Conservation (phyloP, 2,797 vertebrate species). For the Lycodopsis pacificus region DNA sequence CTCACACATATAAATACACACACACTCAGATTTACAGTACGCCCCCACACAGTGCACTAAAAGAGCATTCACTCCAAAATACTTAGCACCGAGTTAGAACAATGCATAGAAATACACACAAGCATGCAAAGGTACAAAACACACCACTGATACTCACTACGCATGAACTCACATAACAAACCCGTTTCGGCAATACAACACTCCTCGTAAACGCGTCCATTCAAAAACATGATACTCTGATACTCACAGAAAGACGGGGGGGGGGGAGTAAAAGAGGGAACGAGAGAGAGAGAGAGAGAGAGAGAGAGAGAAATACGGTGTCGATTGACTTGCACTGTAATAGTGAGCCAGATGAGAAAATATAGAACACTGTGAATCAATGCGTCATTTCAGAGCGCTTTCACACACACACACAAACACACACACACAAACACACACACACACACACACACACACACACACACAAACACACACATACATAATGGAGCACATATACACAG, state of each 20-base stretch:
- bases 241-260: constrained; percentile 51
- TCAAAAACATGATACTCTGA: constrained; percentile 71
- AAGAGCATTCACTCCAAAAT: constrained; percentile 36
- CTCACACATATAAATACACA: constrained; percentile 45
- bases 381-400: constrained; percentile 79
- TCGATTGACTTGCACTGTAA: constrained; percentile 78
- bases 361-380: constrained; percentile 80
- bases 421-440: constrained; percentile 17
- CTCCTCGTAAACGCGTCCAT: constrained; percentile 72
- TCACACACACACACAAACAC: no score
- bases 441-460: constrained; percentile 16
- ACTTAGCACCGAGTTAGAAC: constrained; percentile 22
- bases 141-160: constrained; percentile 44
- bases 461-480: constrained; percentile 21
- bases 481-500: constrained; percentile 53
- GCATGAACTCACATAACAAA: constrained; percentile 50
- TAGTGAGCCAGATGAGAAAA: constrained; percentile 81
- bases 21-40: constrained; percentile 49
- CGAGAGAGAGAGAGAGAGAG: constrained; percentile 52
- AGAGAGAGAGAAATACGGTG: constrained; percentile 66
- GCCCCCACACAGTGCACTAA: constrained; percentile 47
- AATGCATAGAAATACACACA: constrained; percentile 47
- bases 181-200: constrained; percentile 61
- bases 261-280: constrained; percentile 24
- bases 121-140: constrained; percentile 48